Evolutionary conservation across 2,113 vertebrate species (phyloP).

Genomic region (Glaucidium brasilianum): DNA sequence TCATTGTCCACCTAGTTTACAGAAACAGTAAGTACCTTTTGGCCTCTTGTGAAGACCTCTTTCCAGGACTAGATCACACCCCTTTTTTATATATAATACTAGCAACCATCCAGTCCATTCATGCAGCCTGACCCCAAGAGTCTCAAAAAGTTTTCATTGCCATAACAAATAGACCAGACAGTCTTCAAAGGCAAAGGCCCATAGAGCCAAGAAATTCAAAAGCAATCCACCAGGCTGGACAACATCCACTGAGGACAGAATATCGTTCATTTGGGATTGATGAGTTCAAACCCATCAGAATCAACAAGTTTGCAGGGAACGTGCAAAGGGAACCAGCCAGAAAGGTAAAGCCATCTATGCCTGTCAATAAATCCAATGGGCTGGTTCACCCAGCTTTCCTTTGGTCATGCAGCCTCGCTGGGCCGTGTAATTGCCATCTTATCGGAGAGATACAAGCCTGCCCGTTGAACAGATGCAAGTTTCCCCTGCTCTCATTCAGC

Average conservation of each 20-base stretch:
- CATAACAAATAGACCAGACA: neutral
- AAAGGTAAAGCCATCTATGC: neutral
- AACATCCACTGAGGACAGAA: accelerated
- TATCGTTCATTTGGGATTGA: accelerated
- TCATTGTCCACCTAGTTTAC: neutral
- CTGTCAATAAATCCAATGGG: neutral
- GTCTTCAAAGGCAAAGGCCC: neutral
- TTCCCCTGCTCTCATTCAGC: conserved; percentile 78
- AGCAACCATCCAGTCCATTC: neutral
- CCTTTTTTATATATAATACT: neutral
- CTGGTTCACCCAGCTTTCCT: neutral
- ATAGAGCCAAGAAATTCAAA: neutral
- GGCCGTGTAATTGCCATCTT: conserved; percentile 26
- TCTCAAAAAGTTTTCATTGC: neutral
- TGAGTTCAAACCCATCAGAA: neutral
- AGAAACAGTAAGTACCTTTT: neutral
- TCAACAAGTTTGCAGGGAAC: neutral
- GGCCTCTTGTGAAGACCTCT: neutral
- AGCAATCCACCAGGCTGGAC: neutral
- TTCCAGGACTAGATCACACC: neutral
- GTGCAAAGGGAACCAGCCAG: neutral
- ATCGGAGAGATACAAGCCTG: conserved; percentile 44
- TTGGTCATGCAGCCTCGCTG: neutral
- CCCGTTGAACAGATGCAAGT: conserved; percentile 84
- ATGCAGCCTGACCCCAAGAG: neutral